phyloP scores from a whole-genome alignment of 92 coral and sea anemone genomes.

The Hydrozoanthus gracilis region DNA sequence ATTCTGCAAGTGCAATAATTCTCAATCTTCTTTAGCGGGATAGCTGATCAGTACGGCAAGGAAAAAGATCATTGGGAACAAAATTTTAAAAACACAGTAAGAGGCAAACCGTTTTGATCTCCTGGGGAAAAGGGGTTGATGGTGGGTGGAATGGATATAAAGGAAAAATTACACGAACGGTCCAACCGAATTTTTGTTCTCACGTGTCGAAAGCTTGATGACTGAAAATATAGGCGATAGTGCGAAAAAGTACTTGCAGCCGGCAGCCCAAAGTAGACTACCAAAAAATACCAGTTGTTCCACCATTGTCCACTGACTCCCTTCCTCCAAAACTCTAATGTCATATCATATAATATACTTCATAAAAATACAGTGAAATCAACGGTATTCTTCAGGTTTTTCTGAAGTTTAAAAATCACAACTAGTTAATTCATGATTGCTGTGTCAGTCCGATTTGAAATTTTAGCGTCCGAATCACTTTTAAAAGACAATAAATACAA shows the following conservation, averaged over 20 bases:
- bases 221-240: constrained; percentile 8
- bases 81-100: constrained; percentile 24
- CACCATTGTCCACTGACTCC: constrained; percentile 30
- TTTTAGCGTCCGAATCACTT: constrained; percentile 23
- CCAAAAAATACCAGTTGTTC: constrained; percentile 27
- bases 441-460: constrained; percentile 23
- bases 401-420: constrained; percentile 21
- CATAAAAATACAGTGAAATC: constrained; percentile 23
- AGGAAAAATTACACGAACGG: constrained; percentile 18
- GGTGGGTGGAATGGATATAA: constrained; percentile 24
- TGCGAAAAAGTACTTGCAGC: constrained; percentile 29
- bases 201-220: constrained; percentile 18
- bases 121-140: not conserved
- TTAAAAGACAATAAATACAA: constrained; percentile 19
- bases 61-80: constrained; percentile 27
- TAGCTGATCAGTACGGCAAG: constrained; percentile 26
- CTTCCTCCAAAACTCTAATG: constrained; percentile 28
- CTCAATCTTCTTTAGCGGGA: constrained; percentile 29
- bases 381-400: constrained; percentile 19
- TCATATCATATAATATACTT: constrained; percentile 24
- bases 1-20: constrained; percentile 28
- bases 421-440: constrained; percentile 22
- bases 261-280: constrained; percentile 30
- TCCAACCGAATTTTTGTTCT: constrained; percentile 27
- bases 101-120: constrained; percentile 27